These are phyloP conservation scores for Lycopodina hypogea DNA, from an alignment of 37 sponge, comb jelly and placozoan species.

Conservation along the genomic window DNA sequence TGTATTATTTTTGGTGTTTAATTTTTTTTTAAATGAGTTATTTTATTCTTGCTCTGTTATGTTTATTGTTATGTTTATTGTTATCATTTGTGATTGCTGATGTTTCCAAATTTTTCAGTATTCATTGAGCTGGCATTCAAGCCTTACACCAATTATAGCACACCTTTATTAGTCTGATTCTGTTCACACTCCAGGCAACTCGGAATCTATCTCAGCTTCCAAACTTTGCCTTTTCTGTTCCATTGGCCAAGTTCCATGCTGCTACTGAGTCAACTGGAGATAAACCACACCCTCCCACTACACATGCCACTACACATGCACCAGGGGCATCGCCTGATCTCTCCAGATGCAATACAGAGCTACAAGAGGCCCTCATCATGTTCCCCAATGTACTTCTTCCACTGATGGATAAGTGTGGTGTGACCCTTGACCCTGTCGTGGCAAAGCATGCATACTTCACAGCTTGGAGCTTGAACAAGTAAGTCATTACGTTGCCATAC, in stretches of 20 bases:
- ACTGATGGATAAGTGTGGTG: slow-evolving; percentile 82
- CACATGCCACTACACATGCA: no score
- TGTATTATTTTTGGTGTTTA: background rate
- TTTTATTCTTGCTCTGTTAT: no score
- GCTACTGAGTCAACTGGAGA: slow-evolving; percentile 1
- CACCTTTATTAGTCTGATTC: no score
- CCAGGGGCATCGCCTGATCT: background rate
- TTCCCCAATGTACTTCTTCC: slow-evolving; percentile 72
- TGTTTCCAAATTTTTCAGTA: no score
- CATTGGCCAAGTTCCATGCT: slow-evolving; percentile 81
- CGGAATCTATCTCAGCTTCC: slow-evolving; percentile 86
- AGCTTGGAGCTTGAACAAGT: slow-evolving; percentile 25
- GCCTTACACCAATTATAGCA: no score
- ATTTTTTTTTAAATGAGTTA: no score
- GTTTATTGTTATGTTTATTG: no score
- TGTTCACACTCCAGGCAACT: slow-evolving; percentile 15
- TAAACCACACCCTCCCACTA: background rate
- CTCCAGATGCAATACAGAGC: slow-evolving; percentile 25
- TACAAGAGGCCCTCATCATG: slow-evolving; percentile 81
- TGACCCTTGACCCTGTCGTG: slow-evolving; percentile 49
- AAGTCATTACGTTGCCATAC: background rate
- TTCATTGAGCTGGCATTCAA: no score
- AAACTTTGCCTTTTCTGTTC: slow-evolving; percentile 84
- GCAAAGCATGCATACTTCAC: slow-evolving; percentile 39
- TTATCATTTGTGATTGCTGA: no score